These are phyloP conservation scores for Caenorhabditis zanzibari DNA, from an alignment of 2,888 invertebrate genomes.

Conservation along the genomic window DNA sequence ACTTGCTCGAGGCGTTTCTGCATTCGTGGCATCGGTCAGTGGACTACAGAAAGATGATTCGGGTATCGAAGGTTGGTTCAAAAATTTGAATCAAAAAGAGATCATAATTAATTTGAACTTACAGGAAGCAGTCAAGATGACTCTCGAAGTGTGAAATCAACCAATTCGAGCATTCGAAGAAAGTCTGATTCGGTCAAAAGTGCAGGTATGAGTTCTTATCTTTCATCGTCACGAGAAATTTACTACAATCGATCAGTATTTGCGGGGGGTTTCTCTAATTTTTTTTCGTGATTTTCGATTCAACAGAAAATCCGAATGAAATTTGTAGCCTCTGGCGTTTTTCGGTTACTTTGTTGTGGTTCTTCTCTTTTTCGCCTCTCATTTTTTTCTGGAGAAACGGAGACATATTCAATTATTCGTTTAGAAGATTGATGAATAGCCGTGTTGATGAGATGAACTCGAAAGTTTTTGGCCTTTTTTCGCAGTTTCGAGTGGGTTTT, in stretches of 20 bases:
- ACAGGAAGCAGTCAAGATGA: conserved; percentile 54
- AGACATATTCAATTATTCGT: conserved; percentile 33
- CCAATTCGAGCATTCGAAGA: conserved; percentile 40
- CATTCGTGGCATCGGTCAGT: conserved; percentile 68
- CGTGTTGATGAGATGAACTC: conserved; percentile 32
- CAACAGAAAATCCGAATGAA: conserved; percentile 16
- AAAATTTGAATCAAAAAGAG: too few species aligned
- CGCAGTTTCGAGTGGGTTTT: neutral
- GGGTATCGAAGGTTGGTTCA: conserved; percentile 25
- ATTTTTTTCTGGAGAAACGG: neutral
- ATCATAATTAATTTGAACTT: neutral
- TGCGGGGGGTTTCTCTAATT: conserved; percentile 15
- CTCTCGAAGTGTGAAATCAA: conserved; percentile 46
- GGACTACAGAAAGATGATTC: conserved; percentile 38
- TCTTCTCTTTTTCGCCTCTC: conserved; percentile 11
- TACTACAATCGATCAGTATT: conserved; percentile 10
- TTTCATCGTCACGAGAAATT: neutral
- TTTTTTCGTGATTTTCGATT: conserved; percentile 3
- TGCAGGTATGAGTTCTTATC: conserved; percentile 15
- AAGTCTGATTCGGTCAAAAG: conserved; percentile 30
- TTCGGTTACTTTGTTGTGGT: conserved; percentile 14
- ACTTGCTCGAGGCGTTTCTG: conserved; percentile 67
- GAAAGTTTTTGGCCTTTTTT: neutral
- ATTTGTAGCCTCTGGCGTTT: conserved; percentile 52
- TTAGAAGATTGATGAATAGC: conserved; percentile 25